phyloP scores from a whole-genome alignment of 2,888 invertebrate genomes.

The Nowickia ferox region DNA sequence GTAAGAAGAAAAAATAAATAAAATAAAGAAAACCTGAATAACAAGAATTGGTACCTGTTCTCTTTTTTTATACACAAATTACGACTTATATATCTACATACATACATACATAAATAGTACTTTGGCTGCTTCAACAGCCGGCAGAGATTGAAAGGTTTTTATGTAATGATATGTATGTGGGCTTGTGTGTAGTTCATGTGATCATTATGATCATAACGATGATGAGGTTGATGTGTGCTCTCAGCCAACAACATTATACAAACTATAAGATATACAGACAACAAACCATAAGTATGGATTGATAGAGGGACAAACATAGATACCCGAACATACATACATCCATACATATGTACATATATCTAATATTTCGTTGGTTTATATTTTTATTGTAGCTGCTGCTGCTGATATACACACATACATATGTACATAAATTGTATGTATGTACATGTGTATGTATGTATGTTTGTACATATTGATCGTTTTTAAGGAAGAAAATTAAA shows the following conservation, averaged over 20 bases:
- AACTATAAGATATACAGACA: conserved; percentile 29
- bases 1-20: conserved; percentile 43
- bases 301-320: conserved; percentile 15
- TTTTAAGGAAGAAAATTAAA: conserved; percentile 49
- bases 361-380: conserved; percentile 57
- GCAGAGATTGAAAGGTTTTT: conserved; percentile 69
- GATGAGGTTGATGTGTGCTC: conserved; percentile 30
- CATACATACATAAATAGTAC: conserved; percentile 7
- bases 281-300: conserved; percentile 20
- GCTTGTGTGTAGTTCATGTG: conserved; percentile 7
- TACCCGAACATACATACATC: background rate
- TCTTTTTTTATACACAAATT: conserved; percentile 52
- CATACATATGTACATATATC: conserved; percentile 28
- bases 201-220: conserved; percentile 25
- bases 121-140: conserved; percentile 39
- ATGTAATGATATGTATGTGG: conserved; percentile 22
- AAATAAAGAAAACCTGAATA: conserved; percentile 68
- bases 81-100: background rate
- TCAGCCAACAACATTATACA: conserved; percentile 29
- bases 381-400: conserved; percentile 42
- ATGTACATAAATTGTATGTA: conserved; percentile 28
- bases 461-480: conserved; percentile 51
- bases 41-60: conserved; percentile 73
- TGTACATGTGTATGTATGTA: background rate
- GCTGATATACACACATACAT: background rate